Evolutionary conservation across 1,140 invertebrate species (phyloP), one percentile per base, ranked within the genome.

Genomic region (Homalodisca vitripennis): DNA sequence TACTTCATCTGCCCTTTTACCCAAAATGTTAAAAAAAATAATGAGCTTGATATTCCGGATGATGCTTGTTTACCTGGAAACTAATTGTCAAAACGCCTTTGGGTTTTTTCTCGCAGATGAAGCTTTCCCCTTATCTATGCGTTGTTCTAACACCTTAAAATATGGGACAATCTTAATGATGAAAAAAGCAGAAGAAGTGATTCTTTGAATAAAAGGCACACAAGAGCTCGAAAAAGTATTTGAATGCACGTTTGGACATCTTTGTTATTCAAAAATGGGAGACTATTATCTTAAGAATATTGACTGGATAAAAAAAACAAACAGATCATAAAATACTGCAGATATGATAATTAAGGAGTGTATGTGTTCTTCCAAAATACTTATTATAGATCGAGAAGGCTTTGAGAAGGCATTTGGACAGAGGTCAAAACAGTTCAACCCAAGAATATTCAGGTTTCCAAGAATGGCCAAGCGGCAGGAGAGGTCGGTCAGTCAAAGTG

Each of bases 341-440:
- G n/a, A n/a, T n/a, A n/a, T n/a, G n/a, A n/a, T n/a, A n/a, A n/a
- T n/a, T n/a, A n/a, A n/a, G n/a, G n/a, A n/a, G n/a, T n/a, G n/a
- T n/a, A n/a, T n/a, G n/a, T n/a, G n/a, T n/a, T n/a, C n/a, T n/a
- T n/a, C n/a, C n/a, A n/a, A n/a, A n/a, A n/a, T n/a, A n/a, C n/a
- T n/a, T n/a, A n/a, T n/a, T n/a, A n/a, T n/a, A 47, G 66, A 67
- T n/a, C 6, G 29, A 67, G 66, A 67, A 31, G 47, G 66, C 6
- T 67, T 67, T 67, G 12, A 67, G 51, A 67, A 48, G 26, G 34
- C n/a, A n/a, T 13, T 66, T 66, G 51, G 46, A 66, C 26, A 62
- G 27, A 62, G 3, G 57, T 62, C 10, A 53, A 53, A 20, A 53
- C 48, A n/a, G 48, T 53, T 53, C 10, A 53, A 53, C 48, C 48